phyloP scores from a whole-genome alignment of 2,888 invertebrate species.

The Himalopsyche japonica region DNA sequence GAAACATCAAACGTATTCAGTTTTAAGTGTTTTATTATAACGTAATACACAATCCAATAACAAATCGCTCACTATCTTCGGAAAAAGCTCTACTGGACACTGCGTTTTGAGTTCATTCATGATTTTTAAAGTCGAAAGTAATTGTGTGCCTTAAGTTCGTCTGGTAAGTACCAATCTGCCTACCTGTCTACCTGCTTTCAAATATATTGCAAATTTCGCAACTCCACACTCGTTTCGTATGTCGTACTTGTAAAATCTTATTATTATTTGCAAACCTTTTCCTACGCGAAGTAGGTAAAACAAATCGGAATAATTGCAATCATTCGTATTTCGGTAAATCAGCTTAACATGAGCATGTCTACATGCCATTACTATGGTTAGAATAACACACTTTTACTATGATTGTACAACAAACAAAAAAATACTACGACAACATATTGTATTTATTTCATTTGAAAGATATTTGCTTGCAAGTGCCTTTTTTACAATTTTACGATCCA shows the following conservation, averaged over 20 bases:
- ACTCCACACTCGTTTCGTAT: neutral
- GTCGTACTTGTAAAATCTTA: neutral
- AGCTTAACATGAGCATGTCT: neutral
- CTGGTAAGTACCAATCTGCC: neutral
- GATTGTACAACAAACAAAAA: too few species aligned
- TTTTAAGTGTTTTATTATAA: too few species aligned
- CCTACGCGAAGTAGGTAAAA: neutral
- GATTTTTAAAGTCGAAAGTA: neutral
- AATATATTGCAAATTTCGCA: neutral
- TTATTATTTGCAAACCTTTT: neutral
- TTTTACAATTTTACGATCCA: too few species aligned
- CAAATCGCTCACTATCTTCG: neutral
- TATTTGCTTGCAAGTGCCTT: too few species aligned
- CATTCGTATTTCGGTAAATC: neutral
- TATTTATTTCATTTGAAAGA: too few species aligned
- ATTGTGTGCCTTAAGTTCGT: neutral
- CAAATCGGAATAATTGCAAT: neutral
- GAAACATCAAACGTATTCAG: too few species aligned
- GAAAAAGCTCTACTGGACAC: neutral
- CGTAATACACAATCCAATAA: too few species aligned
- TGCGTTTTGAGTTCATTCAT: neutral
- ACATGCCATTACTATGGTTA: too few species aligned
- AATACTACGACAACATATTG: too few species aligned
- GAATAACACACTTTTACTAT: too few species aligned
- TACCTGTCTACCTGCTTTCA: neutral